A percentile compares a stretch with the other conserved stretches of the same genome.
Conservation (phyloP, 2,113 vertebrate genomes). For the Leucosticte australis region DNA sequence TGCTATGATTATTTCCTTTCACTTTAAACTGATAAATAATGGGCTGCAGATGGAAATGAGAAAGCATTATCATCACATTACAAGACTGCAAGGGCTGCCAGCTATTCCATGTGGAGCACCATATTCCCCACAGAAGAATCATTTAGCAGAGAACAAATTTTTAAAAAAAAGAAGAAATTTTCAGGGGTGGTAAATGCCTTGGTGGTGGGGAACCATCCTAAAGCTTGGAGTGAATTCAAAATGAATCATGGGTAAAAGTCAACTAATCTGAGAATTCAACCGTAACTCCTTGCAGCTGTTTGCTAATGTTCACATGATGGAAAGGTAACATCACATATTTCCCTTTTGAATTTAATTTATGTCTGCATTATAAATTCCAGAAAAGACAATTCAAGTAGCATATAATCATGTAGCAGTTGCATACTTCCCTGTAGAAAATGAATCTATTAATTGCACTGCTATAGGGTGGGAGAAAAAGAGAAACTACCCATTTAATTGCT, state of each 20-base stretch:
- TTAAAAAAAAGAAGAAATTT: background rate
- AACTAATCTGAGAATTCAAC: background rate
- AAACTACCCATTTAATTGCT: background rate
- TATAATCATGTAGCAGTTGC: background rate
- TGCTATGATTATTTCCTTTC: background rate
- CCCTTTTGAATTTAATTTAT: background rate
- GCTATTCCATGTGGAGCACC: background rate
- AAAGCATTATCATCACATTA: background rate
- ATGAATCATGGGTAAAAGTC: background rate
- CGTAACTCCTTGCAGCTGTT: fast-evolving
- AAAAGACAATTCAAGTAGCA: background rate
- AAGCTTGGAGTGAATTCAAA: background rate
- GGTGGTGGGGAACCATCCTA: background rate
- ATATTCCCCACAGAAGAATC: background rate
- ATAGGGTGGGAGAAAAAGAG: background rate
- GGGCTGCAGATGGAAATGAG: background rate
- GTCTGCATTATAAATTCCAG: background rate
- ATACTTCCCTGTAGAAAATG: background rate
- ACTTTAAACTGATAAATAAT: background rate
- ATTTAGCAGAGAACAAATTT: background rate
- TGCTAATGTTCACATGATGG: background rate
- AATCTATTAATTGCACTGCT: background rate
- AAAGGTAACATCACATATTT: background rate
- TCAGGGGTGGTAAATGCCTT: background rate
- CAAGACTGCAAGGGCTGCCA: background rate